A percentile compares a stretch with the other conserved stretches of the same genome.
phyloP scores from a whole-genome alignment of 2,888 invertebrate genomes.

The Drosophila silvestris region DNA sequence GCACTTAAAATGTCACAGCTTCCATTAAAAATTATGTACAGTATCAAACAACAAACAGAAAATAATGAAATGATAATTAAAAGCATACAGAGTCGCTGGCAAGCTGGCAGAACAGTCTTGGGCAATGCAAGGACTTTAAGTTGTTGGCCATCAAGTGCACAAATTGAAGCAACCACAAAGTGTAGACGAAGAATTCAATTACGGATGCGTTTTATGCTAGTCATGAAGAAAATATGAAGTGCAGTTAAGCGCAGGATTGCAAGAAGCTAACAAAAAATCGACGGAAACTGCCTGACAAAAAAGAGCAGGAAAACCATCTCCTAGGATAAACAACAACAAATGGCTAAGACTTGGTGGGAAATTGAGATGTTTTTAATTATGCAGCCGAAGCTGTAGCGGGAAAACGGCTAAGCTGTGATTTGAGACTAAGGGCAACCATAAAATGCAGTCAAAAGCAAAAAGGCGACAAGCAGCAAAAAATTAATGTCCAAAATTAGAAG shows the following conservation, averaged over 20 bases:
- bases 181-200: constrained; percentile 60
- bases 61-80: constrained; percentile 78
- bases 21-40: constrained; percentile 73
- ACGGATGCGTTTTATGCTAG: constrained; percentile 10
- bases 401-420: constrained; percentile 30
- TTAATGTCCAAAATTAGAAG: constrained; percentile 50
- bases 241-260: constrained; percentile 60
- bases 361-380: constrained; percentile 26
- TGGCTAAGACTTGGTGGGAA: constrained; percentile 30
- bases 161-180: constrained; percentile 70
- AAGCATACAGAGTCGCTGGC: constrained; percentile 38
- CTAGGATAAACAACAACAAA: constrained; percentile 11
- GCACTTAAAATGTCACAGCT: constrained; percentile 70
- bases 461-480: constrained; percentile 19
- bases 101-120: constrained; percentile 13
- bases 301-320: not conserved
- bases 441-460: constrained; percentile 69
- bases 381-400: not conserved
- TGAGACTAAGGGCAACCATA: constrained; percentile 59
- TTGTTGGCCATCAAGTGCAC: constrained; percentile 61
- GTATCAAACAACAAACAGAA: constrained; percentile 62
- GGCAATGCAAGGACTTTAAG: constrained; percentile 27
- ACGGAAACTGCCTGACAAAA: constrained; percentile 10
- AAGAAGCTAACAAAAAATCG: constrained; percentile 25
- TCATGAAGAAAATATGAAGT: constrained; percentile 79